Evolutionary conservation across 2,888 invertebrate species (phyloP).

Genomic region (Byasa hedistus): DNA sequence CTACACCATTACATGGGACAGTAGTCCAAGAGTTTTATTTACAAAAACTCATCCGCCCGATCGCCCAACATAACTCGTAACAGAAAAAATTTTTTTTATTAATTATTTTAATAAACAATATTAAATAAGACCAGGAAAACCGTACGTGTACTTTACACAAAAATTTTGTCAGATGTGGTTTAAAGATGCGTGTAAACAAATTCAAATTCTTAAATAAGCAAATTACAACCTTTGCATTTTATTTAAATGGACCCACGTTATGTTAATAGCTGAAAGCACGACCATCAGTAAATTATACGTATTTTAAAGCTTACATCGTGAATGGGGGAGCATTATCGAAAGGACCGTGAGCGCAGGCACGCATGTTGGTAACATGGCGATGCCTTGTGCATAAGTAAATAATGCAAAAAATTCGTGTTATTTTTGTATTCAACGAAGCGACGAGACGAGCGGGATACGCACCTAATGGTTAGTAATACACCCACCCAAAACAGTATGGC

Average conservation of each 20-base stretch:
- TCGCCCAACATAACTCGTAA: no score
- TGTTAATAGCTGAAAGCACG: slow-evolving; percentile 23
- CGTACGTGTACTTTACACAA: no score
- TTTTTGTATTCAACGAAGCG: neutral
- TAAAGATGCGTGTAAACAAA: neutral
- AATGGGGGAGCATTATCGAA: slow-evolving; percentile 8
- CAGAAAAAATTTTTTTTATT: no score
- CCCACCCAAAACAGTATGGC: no score
- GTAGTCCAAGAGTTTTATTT: no score
- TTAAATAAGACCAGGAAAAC: no score
- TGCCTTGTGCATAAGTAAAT: slow-evolving; percentile 24
- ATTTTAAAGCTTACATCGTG: slow-evolving; percentile 18
- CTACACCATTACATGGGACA: no score
- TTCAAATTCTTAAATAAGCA: neutral
- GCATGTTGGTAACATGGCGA: slow-evolving; percentile 9
- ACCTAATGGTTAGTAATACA: neutral
- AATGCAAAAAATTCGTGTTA: slow-evolving; percentile 13
- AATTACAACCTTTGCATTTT: neutral
- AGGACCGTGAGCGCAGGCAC: slow-evolving; percentile 9
- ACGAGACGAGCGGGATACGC: neutral
- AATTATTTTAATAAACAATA: no score
- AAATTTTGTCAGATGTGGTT: no score
- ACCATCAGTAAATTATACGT: slow-evolving; percentile 16
- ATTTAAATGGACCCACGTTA: slow-evolving; percentile 1
- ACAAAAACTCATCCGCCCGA: no score